A percentile compares a stretch with the other conserved stretches of the same genome.
Conservation (phyloP, 2,888 invertebrate genomes). For the Tuta absoluta region DNA sequence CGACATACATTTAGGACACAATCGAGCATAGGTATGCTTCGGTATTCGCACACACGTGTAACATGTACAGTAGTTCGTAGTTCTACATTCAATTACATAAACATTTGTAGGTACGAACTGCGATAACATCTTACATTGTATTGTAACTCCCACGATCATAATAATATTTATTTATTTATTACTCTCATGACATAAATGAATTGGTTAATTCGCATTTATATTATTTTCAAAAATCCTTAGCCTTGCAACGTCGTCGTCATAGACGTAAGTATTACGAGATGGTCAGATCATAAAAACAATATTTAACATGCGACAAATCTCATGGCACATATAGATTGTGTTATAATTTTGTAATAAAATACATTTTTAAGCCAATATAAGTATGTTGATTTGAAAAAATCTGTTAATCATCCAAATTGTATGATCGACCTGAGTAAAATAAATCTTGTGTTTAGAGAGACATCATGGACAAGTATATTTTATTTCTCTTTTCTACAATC, state of each 20-base stretch:
- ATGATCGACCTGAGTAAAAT: not conserved
- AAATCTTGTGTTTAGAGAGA: no score
- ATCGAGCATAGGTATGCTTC: not conserved
- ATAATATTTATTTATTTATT: not conserved
- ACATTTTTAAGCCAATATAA: no score
- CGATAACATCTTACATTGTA: not conserved
- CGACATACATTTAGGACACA: slow-evolving; percentile 54
- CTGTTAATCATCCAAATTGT: not conserved
- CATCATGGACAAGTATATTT: no score
- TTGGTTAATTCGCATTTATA: not conserved
- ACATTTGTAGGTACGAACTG: not conserved
- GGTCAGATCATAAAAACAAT: no score
- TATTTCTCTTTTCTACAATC: no score
- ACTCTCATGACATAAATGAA: not conserved
- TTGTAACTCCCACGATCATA: not conserved
- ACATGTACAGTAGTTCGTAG: not conserved
- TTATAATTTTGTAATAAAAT: no score
- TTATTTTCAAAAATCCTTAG: slow-evolving; percentile 2
- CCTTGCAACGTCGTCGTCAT: no score
- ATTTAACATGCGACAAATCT: no score
- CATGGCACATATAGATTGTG: no score
- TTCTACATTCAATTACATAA: slow-evolving; percentile 7
- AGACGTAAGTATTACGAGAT: no score
- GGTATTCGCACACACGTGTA: slow-evolving; percentile 10
- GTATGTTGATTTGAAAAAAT: no score